Conservation (phyloP, 2,888 invertebrate species). For the Cantharis rustica region DNA sequence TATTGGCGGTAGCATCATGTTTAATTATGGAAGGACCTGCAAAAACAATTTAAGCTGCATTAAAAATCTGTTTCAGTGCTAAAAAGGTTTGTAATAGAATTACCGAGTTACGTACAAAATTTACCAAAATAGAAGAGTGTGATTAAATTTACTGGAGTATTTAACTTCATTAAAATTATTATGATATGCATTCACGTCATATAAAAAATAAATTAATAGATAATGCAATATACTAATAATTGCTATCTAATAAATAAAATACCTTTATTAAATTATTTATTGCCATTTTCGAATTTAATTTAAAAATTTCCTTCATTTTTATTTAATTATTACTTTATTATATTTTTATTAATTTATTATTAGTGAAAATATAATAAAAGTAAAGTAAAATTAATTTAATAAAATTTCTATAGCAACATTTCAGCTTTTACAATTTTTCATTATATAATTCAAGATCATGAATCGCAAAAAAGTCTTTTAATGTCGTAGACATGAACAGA, state of each 20-base stretch:
- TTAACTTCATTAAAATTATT: not conserved
- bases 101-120: not conserved
- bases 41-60: conserved; percentile 4
- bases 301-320: no score
- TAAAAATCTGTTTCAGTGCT: not conserved
- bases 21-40: conserved; percentile 34
- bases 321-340: no score
- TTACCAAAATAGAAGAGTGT: not conserved
- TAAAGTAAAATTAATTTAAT: no score
- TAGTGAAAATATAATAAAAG: no score
- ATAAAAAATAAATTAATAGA: not conserved
- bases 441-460: not conserved
- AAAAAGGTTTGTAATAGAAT: not conserved
- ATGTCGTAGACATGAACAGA: not conserved
- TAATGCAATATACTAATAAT: not conserved
- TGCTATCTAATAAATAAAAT: not conserved
- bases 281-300: no score
- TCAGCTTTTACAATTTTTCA: not conserved
- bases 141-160: not conserved
- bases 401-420: no score
- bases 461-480: not conserved
- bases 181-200: not conserved
- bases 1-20: conserved; percentile 26
- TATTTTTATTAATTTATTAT: no score
- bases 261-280: no score